Evolutionary conservation across 1,140 invertebrate genomes (phyloP).

Genomic region (Bombus pyrosoma): DNA sequence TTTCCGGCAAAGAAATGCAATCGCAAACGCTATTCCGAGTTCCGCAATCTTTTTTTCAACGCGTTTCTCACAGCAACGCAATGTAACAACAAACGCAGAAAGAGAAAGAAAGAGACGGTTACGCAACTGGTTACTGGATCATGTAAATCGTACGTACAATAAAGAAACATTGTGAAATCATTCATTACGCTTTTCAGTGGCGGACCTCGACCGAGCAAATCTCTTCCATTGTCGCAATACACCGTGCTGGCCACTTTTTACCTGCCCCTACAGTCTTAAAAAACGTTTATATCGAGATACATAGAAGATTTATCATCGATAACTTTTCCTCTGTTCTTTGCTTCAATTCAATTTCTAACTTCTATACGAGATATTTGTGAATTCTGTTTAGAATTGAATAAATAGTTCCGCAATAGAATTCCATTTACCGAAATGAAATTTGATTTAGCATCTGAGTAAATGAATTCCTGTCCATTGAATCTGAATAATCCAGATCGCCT

Average conservation of each 20-base stretch:
- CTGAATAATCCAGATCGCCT: background rate
- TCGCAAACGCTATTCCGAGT: background rate
- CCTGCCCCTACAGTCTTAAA: background rate
- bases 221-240: constrained; percentile 1
- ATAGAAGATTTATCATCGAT: background rate
- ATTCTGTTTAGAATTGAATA: background rate
- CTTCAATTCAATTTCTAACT: too few relatives aligned
- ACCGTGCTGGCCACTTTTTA: background rate
- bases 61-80: constrained; percentile 39
- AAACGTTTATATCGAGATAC: background rate
- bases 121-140: constrained; percentile 51
- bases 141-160: constrained; percentile 35
- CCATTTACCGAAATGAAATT: background rate
- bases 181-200: constrained; percentile 20
- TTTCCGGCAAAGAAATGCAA: background rate
- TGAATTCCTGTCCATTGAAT: background rate
- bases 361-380: too few relatives aligned
- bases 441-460: background rate
- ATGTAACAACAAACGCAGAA: background rate
- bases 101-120: constrained; percentile 13
- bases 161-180: constrained; percentile 42
- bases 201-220: background rate
- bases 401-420: background rate
- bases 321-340: background rate
- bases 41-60: constrained; percentile 35